Evolutionary conservation across 2,113 vertebrate species (phyloP).

Genomic region (Ammodytes marinus): DNA sequence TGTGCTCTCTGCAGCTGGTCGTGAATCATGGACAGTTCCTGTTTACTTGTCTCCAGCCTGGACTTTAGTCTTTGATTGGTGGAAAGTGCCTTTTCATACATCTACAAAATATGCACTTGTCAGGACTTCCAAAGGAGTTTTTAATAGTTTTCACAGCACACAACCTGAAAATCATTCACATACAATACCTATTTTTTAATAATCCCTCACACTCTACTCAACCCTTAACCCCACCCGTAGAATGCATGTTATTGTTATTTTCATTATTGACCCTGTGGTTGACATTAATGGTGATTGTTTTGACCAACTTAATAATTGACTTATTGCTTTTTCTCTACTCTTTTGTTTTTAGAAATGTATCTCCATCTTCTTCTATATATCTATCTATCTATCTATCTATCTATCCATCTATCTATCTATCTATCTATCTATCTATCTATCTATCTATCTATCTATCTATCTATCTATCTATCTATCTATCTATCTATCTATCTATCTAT

Average conservation of each 20-base stretch:
- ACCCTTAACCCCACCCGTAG: no score
- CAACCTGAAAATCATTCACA: background rate
- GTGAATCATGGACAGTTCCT: slow-evolving; percentile 89
- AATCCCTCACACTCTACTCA: no score
- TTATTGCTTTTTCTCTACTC: background rate
- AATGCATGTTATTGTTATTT: background rate
- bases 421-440: no score
- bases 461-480: no score
- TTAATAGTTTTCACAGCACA: background rate
- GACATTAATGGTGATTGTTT: no score
- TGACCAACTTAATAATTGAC: background rate
- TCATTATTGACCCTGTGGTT: background rate
- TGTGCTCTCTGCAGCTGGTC: slow-evolving; percentile 90
- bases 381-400: no score
- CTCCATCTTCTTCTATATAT: no score
- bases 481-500: no score
- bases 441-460: no score
- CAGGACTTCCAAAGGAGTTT: slow-evolving; percentile 4
- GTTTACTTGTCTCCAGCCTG: slow-evolving; percentile 90
- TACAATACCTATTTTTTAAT: no score
- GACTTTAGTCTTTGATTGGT: slow-evolving; percentile 94
- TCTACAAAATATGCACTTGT: slow-evolving; percentile 77
- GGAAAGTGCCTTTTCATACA: slow-evolving; percentile 91
- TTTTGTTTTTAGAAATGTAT: no score
- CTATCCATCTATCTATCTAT: no score